Conservation (phyloP, 2,888 invertebrate genomes). For the Gymnoscelis rufifasciata region DNA sequence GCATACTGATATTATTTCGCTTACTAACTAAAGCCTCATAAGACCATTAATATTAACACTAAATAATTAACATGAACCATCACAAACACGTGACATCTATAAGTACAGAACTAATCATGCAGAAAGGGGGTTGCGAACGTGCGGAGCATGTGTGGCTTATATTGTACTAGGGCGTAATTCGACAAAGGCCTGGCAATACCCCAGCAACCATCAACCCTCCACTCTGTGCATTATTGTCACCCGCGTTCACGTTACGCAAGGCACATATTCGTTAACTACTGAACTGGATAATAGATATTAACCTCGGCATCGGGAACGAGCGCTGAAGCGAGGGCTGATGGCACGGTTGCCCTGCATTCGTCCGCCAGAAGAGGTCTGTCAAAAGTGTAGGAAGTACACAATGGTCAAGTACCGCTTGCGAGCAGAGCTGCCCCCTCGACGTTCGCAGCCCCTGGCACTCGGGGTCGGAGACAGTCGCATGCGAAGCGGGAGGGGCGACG, state of each 20-base stretch:
- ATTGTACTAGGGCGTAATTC: conserved; percentile 48
- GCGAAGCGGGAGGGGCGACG: conserved; percentile 79
- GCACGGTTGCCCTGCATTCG: conserved; percentile 44
- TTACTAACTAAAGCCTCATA: conserved; percentile 13
- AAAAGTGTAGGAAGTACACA: conserved; percentile 48
- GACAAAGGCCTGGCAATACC: conserved; percentile 52
- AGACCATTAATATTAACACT: conserved; percentile 16
- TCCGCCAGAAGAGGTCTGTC: conserved; percentile 33
- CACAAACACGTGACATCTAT: conserved; percentile 71
- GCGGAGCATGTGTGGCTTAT: conserved; percentile 59
- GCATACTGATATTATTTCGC: conserved; percentile 5
- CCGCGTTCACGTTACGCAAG: conserved; percentile 9
- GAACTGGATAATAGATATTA: conserved; percentile 7
- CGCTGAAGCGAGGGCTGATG: conserved; percentile 19
- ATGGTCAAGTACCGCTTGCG: conserved; percentile 60
- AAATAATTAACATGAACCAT: conserved; percentile 45
- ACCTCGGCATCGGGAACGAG: conserved; percentile 2
- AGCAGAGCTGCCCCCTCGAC: conserved; percentile 59
- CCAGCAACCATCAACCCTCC: conserved; percentile 28
- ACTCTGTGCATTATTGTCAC: conserved; percentile 24
- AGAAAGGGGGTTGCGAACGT: conserved; percentile 78
- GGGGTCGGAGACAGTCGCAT: conserved; percentile 78
- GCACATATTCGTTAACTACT: conserved; percentile 13
- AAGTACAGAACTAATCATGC: conserved; percentile 68
- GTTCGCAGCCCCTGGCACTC: conserved; percentile 77